These are phyloP conservation scores for Lontra canadensis DNA, from an alignment of 2,113 vertebrate species.

Conservation along the genomic window DNA sequence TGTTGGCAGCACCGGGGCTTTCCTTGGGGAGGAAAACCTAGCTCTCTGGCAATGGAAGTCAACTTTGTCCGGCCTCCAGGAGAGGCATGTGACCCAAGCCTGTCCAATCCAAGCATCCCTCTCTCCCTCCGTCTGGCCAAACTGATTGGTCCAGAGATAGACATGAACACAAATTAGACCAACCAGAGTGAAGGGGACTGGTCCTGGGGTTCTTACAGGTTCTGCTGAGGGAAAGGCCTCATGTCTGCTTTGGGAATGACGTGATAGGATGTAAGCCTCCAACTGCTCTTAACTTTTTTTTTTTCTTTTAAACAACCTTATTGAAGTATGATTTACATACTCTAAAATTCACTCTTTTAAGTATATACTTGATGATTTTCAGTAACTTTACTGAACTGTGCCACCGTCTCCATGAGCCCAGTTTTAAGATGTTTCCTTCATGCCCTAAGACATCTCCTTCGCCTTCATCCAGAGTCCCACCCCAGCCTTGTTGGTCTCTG, in stretches of 20 bases:
- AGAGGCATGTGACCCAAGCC: background rate
- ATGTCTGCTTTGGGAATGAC: background rate
- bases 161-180: fast-evolving
- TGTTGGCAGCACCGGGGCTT: background rate
- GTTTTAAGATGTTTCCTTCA: background rate
- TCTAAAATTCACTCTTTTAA: background rate
- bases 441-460: background rate
- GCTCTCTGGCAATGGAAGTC: background rate
- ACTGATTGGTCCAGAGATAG: background rate
- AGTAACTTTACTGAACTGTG: background rate
- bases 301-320: background rate
- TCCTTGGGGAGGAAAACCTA: background rate
- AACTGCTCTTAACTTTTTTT: background rate
- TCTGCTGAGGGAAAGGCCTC: background rate
- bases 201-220: background rate
- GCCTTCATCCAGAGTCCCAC: background rate
- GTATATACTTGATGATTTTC: background rate
- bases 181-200: background rate
- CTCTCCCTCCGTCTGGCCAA: no score
- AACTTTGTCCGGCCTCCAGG: background rate
- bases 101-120: background rate
- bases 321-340: background rate
- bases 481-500: background rate
- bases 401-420: background rate
- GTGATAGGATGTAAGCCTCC: background rate